Evolutionary conservation across 1,140 invertebrate species (phyloP), one percentile per base, ranked within the genome.

Genomic region (Cephus cinctus): DNA sequence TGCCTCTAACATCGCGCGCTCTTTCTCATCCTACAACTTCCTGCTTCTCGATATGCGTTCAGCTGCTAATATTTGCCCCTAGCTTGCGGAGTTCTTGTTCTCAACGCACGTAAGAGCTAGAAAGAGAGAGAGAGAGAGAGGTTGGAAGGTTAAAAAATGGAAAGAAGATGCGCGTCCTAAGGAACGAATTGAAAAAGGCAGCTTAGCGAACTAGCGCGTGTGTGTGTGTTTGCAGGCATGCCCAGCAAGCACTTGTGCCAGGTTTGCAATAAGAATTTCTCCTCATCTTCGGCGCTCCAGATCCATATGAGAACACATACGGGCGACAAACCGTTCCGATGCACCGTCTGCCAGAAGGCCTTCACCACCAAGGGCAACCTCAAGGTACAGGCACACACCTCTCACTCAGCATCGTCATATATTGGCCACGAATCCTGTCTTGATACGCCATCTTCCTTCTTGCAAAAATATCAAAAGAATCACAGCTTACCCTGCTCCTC

Each of bases 241-340:
- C 52, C 63, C 67, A 81, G 78, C 69, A 98, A 98, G 79, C 95
- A 98, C 77, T 87, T 96, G 73, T 98, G 96, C 80, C 86, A 89
- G 69, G 92, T 96, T 69, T 98, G 96, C 82, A 89, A 92, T 77
- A 97, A 98, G 81, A 95, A 94, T 81, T 98, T 98, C 81, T 96
- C 93, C 22, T 95, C 92, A 51, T 94, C 91, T 58, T 96, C 92
- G 61, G 94, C 95, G 49, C 83, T 94, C 52, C 94, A 98, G 80
- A 98, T 98, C 64, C 96, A 99, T 79, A 96, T 98, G 89, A 83
- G 96, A 66, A 98, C 96, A 2, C 96, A 99, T 78, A 98, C 95
- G 9, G 94, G 94, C 5, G 95, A 98, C 80, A 96, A 96, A 71
- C 95, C 96, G 3, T 98, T 98, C 82, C 88, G 92, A 71, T 98